Base-by-base conservation (phyloP, 1,140 invertebrate genomes). In the Pogonomyrmex barbatus region DNA sequence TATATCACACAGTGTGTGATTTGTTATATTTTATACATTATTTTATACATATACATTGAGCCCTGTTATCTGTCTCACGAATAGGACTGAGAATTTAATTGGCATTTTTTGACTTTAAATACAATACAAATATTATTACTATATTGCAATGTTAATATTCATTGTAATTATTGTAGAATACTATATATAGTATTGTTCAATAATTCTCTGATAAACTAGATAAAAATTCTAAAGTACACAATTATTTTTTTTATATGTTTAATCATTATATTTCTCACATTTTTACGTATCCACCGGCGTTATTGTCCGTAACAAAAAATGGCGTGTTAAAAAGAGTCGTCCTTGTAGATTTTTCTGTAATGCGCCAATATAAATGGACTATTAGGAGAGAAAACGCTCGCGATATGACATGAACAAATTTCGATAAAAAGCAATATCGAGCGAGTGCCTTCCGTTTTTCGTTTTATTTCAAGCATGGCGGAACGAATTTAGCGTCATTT, bases 401-500 rank as follows among this genome's bases (percentile, higher is more conserved):
- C 33, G 67, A 73, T 58, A 58, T 73, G 79, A 58, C 56, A 54
- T 58, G 79, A 75, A 83, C 58, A 83, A 73, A 75, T 83, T 42
- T 73, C 79, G 68, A 73, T 71, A 73, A 82, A 73, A 73, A 71
- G 67, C 67, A 58, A 82, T 58, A 68, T 73, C 79, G 79, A 82
- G 52, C 79, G 67, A 47, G 68, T 60, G 14, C 14, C 12, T 60
- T 50, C 24, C 42, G 33, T 82, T 58, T 65, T 56, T 33, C 78
- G 65, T 83, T 58, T 71, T 58, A 58, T 54, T 60, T 33, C 52
- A 17, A 68, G 33, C 52, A 42, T 12, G 52, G 52, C 67, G 79
- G 79, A 83, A 83, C 79, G 68, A 83, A 83, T 83, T 73, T 60
- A 71, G 54, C 68, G 68, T 30, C 68, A 83, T 73, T 75, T 60